Base-by-base conservation (phyloP, 2,888 invertebrate genomes). In the Lithophane socia region DNA sequence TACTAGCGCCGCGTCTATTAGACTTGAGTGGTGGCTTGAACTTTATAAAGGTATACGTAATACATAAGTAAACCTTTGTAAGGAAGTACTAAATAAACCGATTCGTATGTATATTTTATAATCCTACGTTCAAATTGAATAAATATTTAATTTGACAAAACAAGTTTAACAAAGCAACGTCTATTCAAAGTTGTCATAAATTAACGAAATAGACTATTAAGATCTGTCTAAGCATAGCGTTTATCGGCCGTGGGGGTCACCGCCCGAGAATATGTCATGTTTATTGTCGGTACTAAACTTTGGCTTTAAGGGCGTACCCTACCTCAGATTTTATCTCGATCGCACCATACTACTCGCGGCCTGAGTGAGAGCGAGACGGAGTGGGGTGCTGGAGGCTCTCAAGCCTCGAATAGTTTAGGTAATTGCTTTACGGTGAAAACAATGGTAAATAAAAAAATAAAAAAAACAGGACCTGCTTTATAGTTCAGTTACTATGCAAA, bases 151-250 rank as follows among this genome's bases (percentile, higher is more conserved):
- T 52, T 52, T 64, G 37, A 82, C 10, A 42, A 80, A 42, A 18
- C 21, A 65, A 7, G 52, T 12, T 12, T 16, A 82, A 56, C 44
- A 67, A 84, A 47, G 37, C n/a, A 52, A 58, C 8, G 61, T 64
- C n/a, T 77, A 56, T 49, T 47, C 7, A 29, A 54, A 54, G 42
- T 60, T 67, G 18, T 21, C 58, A 69, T 65, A 64, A 68, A 54
- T 65, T 69, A 60, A 69, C 64, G 10, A 16, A 80, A 24, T 9
- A 44, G 13, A 10, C 29, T 67, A 58, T 54, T 79, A 24, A 37
- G 65, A 56, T 61, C 29, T 4, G 74, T 49, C 60, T 85, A 84
- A 80, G 52, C 84, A 71, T 64, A 71, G 52, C 37, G 21, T 72
- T 72, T 65, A 71, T 47, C 4, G 60, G 42, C 47, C n/a, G n/a